Conservation (phyloP, 2,113 vertebrate genomes). For the Maylandia zebra region DNA sequence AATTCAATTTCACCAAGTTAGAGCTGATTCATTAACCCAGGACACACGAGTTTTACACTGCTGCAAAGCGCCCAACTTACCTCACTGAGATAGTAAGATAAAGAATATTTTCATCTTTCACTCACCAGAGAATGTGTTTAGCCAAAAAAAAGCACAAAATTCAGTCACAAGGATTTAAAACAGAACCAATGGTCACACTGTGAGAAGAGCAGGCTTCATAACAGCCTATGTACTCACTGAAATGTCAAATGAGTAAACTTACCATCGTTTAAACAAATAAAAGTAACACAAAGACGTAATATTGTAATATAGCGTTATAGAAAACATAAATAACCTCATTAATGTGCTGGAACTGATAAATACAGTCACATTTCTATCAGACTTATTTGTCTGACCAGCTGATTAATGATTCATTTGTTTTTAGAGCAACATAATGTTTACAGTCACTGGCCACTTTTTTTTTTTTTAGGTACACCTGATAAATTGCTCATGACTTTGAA, state of each 20-base stretch:
- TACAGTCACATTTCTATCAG: neutral
- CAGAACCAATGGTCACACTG: neutral
- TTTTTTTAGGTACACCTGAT: neutral
- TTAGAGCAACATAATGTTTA: neutral
- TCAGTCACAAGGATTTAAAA: neutral
- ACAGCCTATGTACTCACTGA: neutral
- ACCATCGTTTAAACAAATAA: neutral
- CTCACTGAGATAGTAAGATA: neutral
- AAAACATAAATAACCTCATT: neutral
- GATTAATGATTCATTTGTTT: neutral
- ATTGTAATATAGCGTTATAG: neutral
- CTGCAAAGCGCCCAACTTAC: neutral
- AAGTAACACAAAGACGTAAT: accelerated
- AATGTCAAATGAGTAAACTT: neutral
- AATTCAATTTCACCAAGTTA: neutral
- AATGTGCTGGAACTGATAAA: neutral
- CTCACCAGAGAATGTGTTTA: no score
- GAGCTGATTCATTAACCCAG: neutral
- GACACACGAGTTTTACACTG: neutral
- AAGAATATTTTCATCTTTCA: neutral
- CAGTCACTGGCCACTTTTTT: neutral
- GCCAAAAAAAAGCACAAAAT: neutral
- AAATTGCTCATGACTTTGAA: neutral
- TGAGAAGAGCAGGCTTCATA: neutral
- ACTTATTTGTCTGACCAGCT: neutral